Conservation (phyloP, 2,113 vertebrate species). For the Nymphicus hollandicus region DNA sequence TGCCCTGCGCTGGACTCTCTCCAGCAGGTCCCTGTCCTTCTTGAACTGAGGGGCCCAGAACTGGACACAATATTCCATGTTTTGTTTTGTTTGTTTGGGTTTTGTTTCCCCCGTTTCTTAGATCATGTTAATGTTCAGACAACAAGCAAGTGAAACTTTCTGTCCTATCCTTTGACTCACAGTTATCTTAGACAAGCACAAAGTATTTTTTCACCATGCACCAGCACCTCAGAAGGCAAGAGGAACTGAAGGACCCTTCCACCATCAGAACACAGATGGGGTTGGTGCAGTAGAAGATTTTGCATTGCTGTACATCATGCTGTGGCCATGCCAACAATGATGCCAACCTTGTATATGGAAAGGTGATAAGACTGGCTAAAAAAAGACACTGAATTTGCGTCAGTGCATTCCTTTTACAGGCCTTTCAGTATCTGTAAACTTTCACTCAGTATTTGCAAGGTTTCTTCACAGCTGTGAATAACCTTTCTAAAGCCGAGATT, state of each 20-base stretch:
- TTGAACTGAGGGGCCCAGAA: too few species aligned
- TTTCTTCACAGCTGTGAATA: slow-evolving; percentile 21
- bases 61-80: too few species aligned
- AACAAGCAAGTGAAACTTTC: background rate
- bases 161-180: background rate
- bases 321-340: background rate
- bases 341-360: background rate
- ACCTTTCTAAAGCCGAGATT: background rate
- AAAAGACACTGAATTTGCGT: slow-evolving; percentile 21
- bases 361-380: slow-evolving; percentile 16
- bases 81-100: background rate
- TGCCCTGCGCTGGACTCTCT: too few species aligned
- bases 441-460: background rate
- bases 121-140: background rate
- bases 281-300: background rate
- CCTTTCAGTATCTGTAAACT: background rate
- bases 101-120: background rate
- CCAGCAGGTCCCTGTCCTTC: too few species aligned
- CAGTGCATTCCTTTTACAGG: background rate
- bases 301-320: background rate
- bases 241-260: background rate
- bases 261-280: background rate
- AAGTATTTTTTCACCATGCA: background rate
- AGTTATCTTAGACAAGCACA: background rate
- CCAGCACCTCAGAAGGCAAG: background rate